Conservation (phyloP, 2,797 vertebrate genomes). For the Chloroceryle inda region DNA sequence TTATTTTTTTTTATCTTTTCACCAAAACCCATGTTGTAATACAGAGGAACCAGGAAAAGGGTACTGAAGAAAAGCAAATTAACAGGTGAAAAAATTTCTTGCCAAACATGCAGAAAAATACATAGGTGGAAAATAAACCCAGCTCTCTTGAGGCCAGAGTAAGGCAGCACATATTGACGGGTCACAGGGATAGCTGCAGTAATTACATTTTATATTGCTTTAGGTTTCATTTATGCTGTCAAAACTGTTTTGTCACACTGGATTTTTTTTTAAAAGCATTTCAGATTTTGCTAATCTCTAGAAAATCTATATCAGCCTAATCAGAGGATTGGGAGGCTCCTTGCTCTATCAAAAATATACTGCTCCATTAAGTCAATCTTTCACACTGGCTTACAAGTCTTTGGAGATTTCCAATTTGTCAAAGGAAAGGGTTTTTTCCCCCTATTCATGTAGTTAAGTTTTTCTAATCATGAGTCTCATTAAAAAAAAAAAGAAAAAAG, state of each 20-base stretch:
- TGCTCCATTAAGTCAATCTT: constrained; percentile 74
- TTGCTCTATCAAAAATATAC: constrained; percentile 66
- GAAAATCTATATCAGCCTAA: constrained; percentile 70
- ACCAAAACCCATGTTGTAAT: background rate
- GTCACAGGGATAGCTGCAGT: constrained; percentile 42
- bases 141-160: constrained; percentile 15
- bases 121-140: constrained; percentile 36
- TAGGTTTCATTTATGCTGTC: constrained; percentile 70
- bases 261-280: constrained; percentile 69
- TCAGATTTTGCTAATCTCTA: constrained; percentile 74
- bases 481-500: background rate
- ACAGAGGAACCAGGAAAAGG: background rate
- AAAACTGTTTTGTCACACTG: constrained; percentile 73
- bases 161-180: background rate
- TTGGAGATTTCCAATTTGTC: constrained; percentile 72
- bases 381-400: constrained; percentile 65
- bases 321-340: constrained; percentile 62
- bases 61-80: constrained; percentile 19
- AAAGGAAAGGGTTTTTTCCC: background rate
- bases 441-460: constrained; percentile 5
- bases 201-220: constrained; percentile 73
- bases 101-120: constrained; percentile 46
- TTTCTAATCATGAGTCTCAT: background rate
- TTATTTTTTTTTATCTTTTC: background rate
- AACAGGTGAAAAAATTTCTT: constrained; percentile 31